Evolutionary conservation across 2,797 vertebrate genomes (phyloP).

Genomic region (Ciconia nigra): DNA sequence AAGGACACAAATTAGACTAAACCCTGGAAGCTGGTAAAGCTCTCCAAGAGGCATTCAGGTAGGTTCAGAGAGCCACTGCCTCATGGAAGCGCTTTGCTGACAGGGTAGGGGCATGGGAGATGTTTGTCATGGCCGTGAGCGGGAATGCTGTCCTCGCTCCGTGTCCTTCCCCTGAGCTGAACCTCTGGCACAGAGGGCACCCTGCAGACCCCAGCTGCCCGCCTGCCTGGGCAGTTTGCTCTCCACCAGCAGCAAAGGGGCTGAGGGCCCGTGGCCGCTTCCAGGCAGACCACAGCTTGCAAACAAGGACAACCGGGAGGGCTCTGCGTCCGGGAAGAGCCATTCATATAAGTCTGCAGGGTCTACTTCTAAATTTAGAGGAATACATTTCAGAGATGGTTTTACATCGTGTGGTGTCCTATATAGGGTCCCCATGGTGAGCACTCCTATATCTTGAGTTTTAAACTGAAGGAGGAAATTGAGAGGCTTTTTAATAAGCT

Average conservation of each 20-base stretch:
- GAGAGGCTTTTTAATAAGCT: neutral
- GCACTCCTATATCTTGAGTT: neutral
- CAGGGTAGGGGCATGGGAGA: fast-evolving
- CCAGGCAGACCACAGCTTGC: neutral
- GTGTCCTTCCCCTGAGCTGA: neutral
- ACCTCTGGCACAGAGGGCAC: neutral
- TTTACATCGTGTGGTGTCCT: neutral
- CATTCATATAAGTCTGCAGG: neutral
- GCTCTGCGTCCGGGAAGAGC: neutral
- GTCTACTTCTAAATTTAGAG: neutral
- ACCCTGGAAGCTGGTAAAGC: neutral
- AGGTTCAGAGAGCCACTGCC: neutral
- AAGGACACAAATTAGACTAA: neutral
- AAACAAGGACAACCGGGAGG: neutral
- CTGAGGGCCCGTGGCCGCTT: neutral
- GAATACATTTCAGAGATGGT: neutral
- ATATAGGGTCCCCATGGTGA: neutral
- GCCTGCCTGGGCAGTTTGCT: neutral
- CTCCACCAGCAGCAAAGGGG: neutral
- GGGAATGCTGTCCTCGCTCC: neutral
- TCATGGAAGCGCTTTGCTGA: neutral
- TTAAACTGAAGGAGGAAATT: neutral
- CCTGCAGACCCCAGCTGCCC: neutral
- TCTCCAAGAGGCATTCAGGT: neutral
- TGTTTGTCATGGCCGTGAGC: neutral